Base-by-base conservation (phyloP, 2,113 vertebrate genomes). In the Syngnathus floridae region DNA sequence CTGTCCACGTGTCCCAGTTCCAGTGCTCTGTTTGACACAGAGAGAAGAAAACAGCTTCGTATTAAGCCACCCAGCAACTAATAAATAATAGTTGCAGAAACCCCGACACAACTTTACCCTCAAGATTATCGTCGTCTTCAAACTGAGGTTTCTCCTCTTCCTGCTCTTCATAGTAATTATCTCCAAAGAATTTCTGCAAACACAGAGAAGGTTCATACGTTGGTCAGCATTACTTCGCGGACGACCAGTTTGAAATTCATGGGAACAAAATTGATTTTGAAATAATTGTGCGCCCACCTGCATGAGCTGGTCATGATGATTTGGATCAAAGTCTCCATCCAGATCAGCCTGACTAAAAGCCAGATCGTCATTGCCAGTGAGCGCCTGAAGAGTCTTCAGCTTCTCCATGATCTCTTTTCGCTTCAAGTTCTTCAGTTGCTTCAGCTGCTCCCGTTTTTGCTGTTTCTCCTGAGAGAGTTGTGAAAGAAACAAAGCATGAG, bases 401-500 rank as follows among this genome's bases (percentile, higher is more conserved):
- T 93, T 93, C 48, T 92, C 89, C 82, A 92, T 76, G 49, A 97
- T 92, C 87, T 95, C 93, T 3, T 76, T 90, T 16, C 93, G 82
- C 86, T 95, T 95, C 74, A 97, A 79, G 79, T 94, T 95, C 86
- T 95, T 97, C 65, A 97, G 82, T 79, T 94, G 93, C 81, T 95
- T 95, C 76, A 97, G 84, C 73, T 95, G 93, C 80, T 95, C 91
- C 11, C 66, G 92, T 75, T 94, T 95, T 76, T 89, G 92, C 3
- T 90, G 90, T 62, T 92, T 94, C 67, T 94, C 93, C 93, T 94
- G 72, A 2, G 16, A 67, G 1, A 21, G 38, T 13, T 8, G 9
- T 3, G 21, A 45, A 35, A 40, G 21, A 41, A 26, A 37, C 31
- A 19, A 17, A 57, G 0, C 26, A 37, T 5, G 54, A 16, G 22